Conservation (phyloP, 2,113 vertebrate genomes). For the Dipodomys ordii region DNA sequence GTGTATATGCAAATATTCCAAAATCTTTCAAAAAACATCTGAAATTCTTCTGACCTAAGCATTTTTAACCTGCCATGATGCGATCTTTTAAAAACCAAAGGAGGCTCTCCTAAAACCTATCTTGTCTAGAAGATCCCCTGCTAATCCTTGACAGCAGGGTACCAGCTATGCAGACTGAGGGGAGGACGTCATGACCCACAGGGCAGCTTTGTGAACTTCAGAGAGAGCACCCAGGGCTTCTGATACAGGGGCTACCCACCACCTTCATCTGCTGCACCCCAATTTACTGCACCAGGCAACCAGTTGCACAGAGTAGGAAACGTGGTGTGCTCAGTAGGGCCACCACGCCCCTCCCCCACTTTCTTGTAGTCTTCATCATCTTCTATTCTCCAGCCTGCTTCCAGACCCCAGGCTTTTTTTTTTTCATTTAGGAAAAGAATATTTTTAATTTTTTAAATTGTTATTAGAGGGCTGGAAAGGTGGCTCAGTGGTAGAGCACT, state of each 20-base stretch:
- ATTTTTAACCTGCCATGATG: not conserved
- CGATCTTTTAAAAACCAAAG: not conserved
- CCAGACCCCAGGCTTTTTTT: too few species aligned
- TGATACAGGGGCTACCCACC: rapidly evolving
- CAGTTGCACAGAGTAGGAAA: too few species aligned
- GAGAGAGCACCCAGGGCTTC: not conserved
- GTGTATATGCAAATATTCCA: not conserved
- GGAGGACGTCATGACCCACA: too few species aligned
- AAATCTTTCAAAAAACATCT: not conserved
- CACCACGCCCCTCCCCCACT: not conserved
- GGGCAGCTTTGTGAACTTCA: not conserved
- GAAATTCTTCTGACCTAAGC: not conserved
- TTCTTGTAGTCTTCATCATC: not conserved
- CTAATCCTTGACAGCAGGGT: not conserved
- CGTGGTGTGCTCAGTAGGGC: not conserved
- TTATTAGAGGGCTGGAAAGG: too few species aligned
- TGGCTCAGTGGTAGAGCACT: too few species aligned
- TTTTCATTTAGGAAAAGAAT: too few species aligned
- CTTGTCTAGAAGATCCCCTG: too few species aligned
- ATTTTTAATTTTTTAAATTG: too few species aligned
- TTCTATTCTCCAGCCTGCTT: too few species aligned
- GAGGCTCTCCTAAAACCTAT: too few species aligned
- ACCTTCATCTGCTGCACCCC: not conserved
- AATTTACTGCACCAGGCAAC: too few species aligned
- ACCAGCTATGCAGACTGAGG: not conserved